Base-by-base conservation (phyloP, 2,888 invertebrate genomes). In the Tenthredo livida region DNA sequence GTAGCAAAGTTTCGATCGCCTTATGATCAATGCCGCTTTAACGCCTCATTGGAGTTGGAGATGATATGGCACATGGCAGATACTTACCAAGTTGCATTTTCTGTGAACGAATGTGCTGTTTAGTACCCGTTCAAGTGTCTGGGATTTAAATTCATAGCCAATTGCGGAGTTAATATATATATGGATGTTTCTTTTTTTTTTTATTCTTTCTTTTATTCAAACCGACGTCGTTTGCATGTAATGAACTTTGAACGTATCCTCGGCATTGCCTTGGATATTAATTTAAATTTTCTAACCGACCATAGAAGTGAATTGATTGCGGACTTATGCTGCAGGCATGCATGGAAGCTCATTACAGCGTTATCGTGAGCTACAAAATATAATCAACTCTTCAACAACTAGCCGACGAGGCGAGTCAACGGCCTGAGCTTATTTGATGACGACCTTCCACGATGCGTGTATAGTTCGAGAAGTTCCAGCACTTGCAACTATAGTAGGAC, bases 331-430 rank as follows among this genome's bases (percentile, higher is more conserved):
- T 33, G 67, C 25, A 37, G 29, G 78, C n/a, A 78, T 78, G 40
- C 80, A 17, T 80, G 61, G 61, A 80, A 80, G 58, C 80, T 80
- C 80, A 80, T 80, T 80, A 80, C 80, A 37, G 40, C 80, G 80
- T 80, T 80, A 80, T 80, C 80, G 58, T 37, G 58, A 33, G 80
- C 61, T 58, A 61, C 40, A 61, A 80, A 58, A 40, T 80, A 61
- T 61, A 37, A 61, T 80, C 61, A 80, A 77, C 77, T 54, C 77
- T 54, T 77, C 77, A 77, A 54, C 17, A 54, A 54, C 50, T n/a
- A 15, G 50, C 9, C 77, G 37, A 61, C 37, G 12, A 61, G 5
- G 21, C 58, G 80, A 80, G 80, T 80, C 80, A 80, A 58, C n/a
- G 80, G 21, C 61, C 80, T 61, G 5, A 37, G 37, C 5, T n/a